Percentiles rank a stretch among this genome's conserved stretches.
Evolutionary conservation across 2,113 vertebrate species (phyloP).

Genomic region (Acrocephalus arundinaceus): DNA sequence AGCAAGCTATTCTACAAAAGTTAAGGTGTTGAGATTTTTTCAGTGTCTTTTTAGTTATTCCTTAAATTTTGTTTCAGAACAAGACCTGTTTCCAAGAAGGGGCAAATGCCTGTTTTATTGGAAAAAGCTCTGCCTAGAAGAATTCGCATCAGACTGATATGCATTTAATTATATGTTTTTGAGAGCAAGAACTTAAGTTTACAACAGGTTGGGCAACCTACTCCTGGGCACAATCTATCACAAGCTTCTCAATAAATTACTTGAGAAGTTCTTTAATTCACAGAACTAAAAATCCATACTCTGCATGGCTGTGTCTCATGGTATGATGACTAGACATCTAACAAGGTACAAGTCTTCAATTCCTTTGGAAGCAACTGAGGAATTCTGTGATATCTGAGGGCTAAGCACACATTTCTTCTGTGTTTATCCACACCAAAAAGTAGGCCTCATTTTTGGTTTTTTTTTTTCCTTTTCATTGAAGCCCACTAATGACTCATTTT

Average conservation of each 20-base stretch:
- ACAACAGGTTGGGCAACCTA: neutral
- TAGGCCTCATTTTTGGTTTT: neutral
- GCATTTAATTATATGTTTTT: neutral
- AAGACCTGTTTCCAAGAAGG: neutral
- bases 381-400: neutral
- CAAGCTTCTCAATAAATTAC: neutral
- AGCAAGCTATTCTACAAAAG: slow-evolving; percentile 1
- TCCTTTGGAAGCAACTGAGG: neutral
- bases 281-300: neutral
- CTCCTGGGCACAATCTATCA: neutral
- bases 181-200: neutral
- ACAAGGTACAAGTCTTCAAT: neutral
- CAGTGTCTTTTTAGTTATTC: neutral
- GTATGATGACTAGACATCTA: neutral
- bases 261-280: neutral
- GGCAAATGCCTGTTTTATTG: neutral
- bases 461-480: neutral
- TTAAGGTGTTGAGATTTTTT: neutral
- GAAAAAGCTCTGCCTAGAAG: neutral
- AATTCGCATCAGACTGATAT: neutral
- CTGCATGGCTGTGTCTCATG: rapidly evolving
- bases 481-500: neutral
- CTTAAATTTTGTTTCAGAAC: neutral
- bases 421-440: neutral
- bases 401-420: neutral